These are phyloP conservation scores for Epinotia nisella DNA, from an alignment of 2,888 invertebrate genomes.

Conservation along the genomic window DNA sequence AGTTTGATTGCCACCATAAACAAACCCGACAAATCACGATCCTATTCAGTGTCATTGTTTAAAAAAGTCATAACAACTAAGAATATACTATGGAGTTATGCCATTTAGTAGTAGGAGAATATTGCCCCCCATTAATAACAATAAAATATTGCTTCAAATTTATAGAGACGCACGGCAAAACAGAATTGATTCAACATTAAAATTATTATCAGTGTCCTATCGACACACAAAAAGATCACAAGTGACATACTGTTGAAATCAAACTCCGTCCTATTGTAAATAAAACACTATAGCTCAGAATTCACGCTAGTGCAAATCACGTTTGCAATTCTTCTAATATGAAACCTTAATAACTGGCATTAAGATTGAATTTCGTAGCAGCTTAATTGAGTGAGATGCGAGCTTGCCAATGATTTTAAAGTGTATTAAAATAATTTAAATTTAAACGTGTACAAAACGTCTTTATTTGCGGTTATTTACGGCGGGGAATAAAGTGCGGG, in stretches of 20 bases:
- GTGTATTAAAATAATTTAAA: slow-evolving; percentile 79
- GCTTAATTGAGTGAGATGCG: background rate
- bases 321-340: slow-evolving; percentile 1
- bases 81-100: background rate
- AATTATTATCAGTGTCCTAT: slow-evolving; percentile 65
- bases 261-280: background rate
- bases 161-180: slow-evolving; percentile 48
- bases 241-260: background rate
- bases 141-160: slow-evolving; percentile 51
- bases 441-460: slow-evolving; percentile 79
- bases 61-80: slow-evolving; percentile 3
- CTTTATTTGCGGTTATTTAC: slow-evolving; percentile 79
- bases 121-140: slow-evolving; percentile 36
- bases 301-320: slow-evolving; percentile 10
- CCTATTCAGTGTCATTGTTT: background rate
- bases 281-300: background rate
- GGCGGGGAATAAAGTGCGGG: slow-evolving; percentile 72
- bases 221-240: background rate
- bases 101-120: background rate
- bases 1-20: slow-evolving; percentile 37
- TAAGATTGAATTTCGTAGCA: background rate
- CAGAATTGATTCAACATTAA: slow-evolving; percentile 75
- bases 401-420: slow-evolving; percentile 42
- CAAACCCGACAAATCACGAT: slow-evolving; percentile 39
- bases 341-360: slow-evolving; percentile 1